Base-by-base conservation (phyloP, 2,888 invertebrate genomes). In the Nowickia ferox region DNA sequence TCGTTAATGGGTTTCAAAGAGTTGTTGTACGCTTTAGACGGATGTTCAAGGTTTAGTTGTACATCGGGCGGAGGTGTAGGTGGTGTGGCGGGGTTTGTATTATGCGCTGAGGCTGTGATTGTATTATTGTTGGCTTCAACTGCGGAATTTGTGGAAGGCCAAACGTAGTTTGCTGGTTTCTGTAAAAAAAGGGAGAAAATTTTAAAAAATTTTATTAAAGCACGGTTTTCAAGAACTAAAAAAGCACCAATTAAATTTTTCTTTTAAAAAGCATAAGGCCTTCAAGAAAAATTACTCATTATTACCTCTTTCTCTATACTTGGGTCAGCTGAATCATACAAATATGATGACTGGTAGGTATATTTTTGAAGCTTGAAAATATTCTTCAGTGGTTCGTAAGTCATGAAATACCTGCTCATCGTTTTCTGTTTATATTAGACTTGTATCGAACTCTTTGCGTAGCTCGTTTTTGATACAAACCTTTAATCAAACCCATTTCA, bases 141-240 rank as follows among this genome's bases (percentile, higher is more conserved):
- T 74, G 72, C 65, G 1, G 81, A 87, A 74, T 84, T 88, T 85
- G 79, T 82, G 80, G 78, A 94, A 11, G 94, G 94, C 95, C 94
- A 94, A 89, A 94, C 94, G 90, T 94, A 94, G 91, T 94, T 94
- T 90, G 94, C 94, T 84, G 94, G 94, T 94, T 95, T 96, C 95
- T 95, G 94, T 88, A 95, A 95, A 9, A 13, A 65, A 10, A 5
- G 10, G 0, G 44, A 11, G 8, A 30, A 59, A 46, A 42, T 48
- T 48, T 22, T 15, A n/a, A n/a, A n/a, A n/a, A n/a, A 48, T 17
- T 17, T n/a, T 44, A 9, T 9, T 63, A 1, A 61, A 61, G 10
- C 1, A 17, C 10, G 42, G 6, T 40, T 42, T 17, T 9, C 30
- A 1, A 59, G 15, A 22, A 8, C 4, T 8, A 15, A 22, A 19